Evolutionary conservation across 2,113 vertebrate genomes (phyloP).

Genomic region (Epinephelus fuscoguttatus): DNA sequence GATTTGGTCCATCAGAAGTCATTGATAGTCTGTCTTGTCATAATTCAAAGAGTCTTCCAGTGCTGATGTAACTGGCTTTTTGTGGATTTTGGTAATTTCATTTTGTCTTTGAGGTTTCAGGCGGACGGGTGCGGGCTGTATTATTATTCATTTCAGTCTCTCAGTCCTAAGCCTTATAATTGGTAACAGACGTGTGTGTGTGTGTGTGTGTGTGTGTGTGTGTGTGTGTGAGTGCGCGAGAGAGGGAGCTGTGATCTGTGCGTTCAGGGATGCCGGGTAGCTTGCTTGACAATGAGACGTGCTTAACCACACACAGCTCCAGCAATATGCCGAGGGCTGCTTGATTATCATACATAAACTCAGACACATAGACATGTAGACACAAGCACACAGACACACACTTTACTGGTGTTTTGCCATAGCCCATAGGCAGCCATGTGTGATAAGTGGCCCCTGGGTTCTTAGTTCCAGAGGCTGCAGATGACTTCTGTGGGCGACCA

Average conservation of each 20-base stretch:
- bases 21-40: slow-evolving; percentile 40
- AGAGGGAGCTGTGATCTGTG: slow-evolving; percentile 55
- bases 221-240: slow-evolving; percentile 22
- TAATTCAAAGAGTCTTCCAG: slow-evolving; percentile 52
- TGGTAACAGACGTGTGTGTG: slow-evolving; percentile 76
- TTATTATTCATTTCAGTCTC: slow-evolving; percentile 81
- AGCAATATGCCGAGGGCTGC: slow-evolving; percentile 58
- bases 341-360: slow-evolving; percentile 60
- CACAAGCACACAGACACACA: slow-evolving; percentile 25
- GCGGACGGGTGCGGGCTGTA: slow-evolving; percentile 65
- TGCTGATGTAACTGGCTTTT: slow-evolving; percentile 78
- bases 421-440: slow-evolving; percentile 59
- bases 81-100: slow-evolving; percentile 73
- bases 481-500: slow-evolving; percentile 76
- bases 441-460: slow-evolving; percentile 56
- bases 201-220: neutral
- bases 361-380: slow-evolving; percentile 16
- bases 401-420: slow-evolving; percentile 50
- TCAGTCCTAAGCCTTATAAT: slow-evolving; percentile 80
- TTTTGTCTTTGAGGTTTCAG: slow-evolving; percentile 81
- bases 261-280: slow-evolving; percentile 59
- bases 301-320: slow-evolving; percentile 69
- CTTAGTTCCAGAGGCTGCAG: slow-evolving; percentile 68
- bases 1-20: slow-evolving; percentile 44
- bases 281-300: slow-evolving; percentile 67